Conservation (phyloP, 1,140 invertebrate species). For the Telenomus remus region DNA sequence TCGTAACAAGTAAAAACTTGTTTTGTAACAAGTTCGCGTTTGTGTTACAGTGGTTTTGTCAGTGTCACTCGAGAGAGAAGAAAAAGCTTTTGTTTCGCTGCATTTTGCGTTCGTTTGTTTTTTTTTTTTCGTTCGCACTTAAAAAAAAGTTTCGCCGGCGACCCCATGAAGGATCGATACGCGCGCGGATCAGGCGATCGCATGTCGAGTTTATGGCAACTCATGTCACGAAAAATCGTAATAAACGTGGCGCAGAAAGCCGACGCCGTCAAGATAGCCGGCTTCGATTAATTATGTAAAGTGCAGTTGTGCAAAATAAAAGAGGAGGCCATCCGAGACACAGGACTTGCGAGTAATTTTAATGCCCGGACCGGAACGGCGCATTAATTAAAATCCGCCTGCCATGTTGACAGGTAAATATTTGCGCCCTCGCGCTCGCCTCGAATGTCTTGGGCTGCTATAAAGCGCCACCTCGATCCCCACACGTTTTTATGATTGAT, state of each 20-base stretch:
- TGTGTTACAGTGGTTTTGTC: no score
- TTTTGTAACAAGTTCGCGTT: no score
- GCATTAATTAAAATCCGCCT: conserved; percentile 61
- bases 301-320: conserved; percentile 36
- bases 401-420: conserved; percentile 66
- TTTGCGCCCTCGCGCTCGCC: conserved; percentile 39
- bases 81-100: no score
- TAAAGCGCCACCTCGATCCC: no score
- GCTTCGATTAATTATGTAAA: conserved; percentile 56
- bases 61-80: no score
- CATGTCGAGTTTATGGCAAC: conserved; percentile 18
- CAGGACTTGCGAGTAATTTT: conserved; percentile 36
- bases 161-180: conserved; percentile 15
- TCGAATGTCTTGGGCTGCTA: no score
- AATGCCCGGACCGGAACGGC: conserved; percentile 26
- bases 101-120: no score
- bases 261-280: conserved; percentile 21
- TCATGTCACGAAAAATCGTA: conserved; percentile 41
- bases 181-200: conserved; percentile 26
- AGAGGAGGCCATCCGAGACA: conserved; percentile 14
- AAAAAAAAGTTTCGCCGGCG: no score
- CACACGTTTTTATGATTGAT: no score
- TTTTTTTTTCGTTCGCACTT: no score
- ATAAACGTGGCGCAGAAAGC: conserved; percentile 35
- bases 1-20: no score